Conservation (phyloP, 2,888 invertebrate genomes). For the Phaonia tiefii region DNA sequence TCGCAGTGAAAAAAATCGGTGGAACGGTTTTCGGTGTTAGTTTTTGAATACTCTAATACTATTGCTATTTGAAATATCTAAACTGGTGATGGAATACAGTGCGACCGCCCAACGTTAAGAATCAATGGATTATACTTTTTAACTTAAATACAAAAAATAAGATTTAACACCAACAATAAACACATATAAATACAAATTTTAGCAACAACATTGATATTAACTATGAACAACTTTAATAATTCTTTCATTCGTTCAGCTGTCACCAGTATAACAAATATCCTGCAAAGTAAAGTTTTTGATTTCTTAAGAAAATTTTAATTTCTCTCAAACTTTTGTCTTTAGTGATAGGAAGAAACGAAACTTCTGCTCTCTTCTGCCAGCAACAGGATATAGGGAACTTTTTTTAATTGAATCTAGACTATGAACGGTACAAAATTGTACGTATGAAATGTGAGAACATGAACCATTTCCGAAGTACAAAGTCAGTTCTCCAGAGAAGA, state of each 20-base stretch:
- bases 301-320: not conserved
- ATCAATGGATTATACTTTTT: too few species aligned
- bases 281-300: not conserved
- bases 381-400: not conserved
- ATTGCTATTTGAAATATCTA: too few species aligned
- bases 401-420: slow-evolving; percentile 17
- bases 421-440: not conserved
- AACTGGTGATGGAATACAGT: too few species aligned
- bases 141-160: too few species aligned
- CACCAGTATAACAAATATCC: not conserved
- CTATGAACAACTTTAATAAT: not conserved
- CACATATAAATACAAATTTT: too few species aligned
- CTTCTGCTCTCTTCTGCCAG: not conserved
- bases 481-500: not conserved
- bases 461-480: too few species aligned
- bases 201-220: not conserved
- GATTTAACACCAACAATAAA: too few species aligned
- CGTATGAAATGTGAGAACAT: too few species aligned
- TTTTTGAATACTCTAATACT: too few species aligned
- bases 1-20: too few species aligned
- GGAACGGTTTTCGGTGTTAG: too few species aligned
- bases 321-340: not conserved
- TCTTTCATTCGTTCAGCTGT: not conserved
- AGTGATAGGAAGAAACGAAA: slow-evolving; percentile 5
- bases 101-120: too few species aligned